A percentile compares a stretch with the other conserved stretches of the same genome.
Conservation (phyloP, 2,113 vertebrate species). For the Callorhinus ursinus region DNA sequence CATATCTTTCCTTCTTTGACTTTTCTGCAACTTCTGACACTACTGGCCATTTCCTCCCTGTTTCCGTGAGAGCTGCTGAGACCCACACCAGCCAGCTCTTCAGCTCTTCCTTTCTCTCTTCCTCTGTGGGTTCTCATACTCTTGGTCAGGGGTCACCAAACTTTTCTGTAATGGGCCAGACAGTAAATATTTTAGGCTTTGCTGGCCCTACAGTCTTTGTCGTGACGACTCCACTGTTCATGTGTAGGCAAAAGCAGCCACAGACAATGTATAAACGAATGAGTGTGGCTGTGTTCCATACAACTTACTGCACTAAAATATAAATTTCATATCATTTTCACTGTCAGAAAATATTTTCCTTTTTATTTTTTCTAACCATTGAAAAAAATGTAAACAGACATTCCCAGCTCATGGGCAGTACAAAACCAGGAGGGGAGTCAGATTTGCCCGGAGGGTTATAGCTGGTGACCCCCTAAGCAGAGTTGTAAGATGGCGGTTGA, state of each 20-base stretch:
- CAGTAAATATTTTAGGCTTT: neutral
- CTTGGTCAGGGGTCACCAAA: neutral
- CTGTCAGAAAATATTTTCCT: neutral
- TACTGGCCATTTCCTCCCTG: neutral
- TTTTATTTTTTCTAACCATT: neutral
- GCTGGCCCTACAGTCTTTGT: neutral
- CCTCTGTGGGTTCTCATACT: neutral
- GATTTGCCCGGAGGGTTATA: neutral
- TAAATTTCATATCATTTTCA: neutral
- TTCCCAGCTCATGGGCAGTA: neutral
- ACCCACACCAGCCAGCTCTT: neutral
- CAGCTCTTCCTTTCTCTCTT: neutral
- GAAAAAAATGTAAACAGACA: neutral
- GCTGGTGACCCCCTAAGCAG: neutral
- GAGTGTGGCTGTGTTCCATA: neutral
- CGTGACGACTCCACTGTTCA: neutral
- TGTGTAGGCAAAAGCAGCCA: neutral
- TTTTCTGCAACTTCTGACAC: neutral
- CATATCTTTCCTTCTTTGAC: neutral
- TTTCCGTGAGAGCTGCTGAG: neutral
- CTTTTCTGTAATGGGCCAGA: neutral
- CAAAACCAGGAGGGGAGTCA: neutral
- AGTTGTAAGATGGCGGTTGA: neutral
- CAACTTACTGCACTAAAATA: neutral
- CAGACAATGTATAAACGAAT: neutral